phyloP scores from a whole-genome alignment of 2,888 invertebrate genomes.

The Harmothoe impar region DNA sequence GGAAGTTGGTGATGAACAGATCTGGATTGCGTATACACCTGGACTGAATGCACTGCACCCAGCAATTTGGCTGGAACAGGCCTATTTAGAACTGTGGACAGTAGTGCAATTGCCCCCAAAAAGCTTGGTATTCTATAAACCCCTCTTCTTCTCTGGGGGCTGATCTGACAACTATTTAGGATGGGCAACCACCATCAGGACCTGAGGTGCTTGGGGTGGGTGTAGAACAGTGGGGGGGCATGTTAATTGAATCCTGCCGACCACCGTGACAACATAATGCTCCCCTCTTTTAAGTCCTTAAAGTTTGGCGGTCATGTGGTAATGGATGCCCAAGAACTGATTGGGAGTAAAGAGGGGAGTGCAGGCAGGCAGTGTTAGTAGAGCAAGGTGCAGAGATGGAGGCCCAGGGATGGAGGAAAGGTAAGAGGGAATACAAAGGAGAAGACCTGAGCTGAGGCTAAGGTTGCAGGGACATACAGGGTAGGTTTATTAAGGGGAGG shows the following conservation, averaged over 20 bases:
- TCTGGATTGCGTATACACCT: too few species aligned
- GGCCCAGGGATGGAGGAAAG: background rate
- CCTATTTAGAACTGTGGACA: too few species aligned
- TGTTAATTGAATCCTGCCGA: conserved; percentile 42
- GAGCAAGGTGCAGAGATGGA: background rate
- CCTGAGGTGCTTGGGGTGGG: too few species aligned
- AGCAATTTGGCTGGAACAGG: too few species aligned
- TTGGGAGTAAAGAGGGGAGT: background rate
- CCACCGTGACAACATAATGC: conserved; percentile 47
- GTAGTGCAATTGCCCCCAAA: too few species aligned
- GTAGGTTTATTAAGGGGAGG: background rate
- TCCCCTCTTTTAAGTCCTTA: background rate
- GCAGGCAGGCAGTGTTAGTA: too few species aligned
- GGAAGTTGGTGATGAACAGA: too few species aligned
- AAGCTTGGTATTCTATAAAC: too few species aligned
- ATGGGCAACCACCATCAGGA: background rate
- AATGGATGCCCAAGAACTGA: background rate
- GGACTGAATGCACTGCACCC: too few species aligned
- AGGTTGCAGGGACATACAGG: background rate
- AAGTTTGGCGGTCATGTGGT: background rate
- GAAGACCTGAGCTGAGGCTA: background rate
- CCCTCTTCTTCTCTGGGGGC: too few species aligned
- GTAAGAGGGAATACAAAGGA: background rate
- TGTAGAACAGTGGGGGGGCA: too few species aligned
- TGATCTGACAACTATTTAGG: background rate